Base-by-base conservation (phyloP, 2,888 invertebrate genomes). In the Chirona hameri region DNA sequence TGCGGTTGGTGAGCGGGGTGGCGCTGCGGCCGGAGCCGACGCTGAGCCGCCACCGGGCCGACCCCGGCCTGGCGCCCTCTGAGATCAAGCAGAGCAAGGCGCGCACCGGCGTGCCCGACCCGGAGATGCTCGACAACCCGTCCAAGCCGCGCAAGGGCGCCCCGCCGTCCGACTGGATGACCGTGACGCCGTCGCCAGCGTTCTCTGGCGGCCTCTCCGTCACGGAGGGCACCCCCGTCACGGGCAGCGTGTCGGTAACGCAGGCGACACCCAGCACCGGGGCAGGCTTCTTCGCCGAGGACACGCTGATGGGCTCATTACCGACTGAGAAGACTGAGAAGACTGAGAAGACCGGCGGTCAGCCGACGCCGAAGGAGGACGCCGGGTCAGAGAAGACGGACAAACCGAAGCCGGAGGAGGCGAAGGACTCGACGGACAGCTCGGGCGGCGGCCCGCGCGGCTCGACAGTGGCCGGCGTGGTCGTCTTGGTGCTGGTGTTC, bases 131-230 rank as follows among this genome's bases (percentile, higher is more conserved):
- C 10, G 76, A 76, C 39, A 76, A 46, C 46, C 76, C 76, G 76
- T 76, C 76, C 76, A 76, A 76, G 46, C 76, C 76, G 39, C 76
- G 76, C 10, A 76, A 76, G 76, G 76, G 76, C 76, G 76, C 10
- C 4, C 76, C 39, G 76, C 18, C 15, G 29, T 15, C 72, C 14
- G 72, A 15, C 31, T 29, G 29, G 18, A 14, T 31, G 1, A 3
- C 31, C 31, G 31, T 3, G 31, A n/a, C 24, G n/a, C 15, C 31
- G 18, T 0, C 31, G 72, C 72, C 72, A 3, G 72, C 52, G 52
- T 52, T 52, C 12, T 52, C 18, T 72, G 72, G 3, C 72, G 72
- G 31, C 15, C 65, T 60, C 18, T 60, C 60, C n/a, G 65, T 65
- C 12, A 65, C 65, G 65, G n/a, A 65, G 65, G 65, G 65, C 9